Percentiles rank a stretch among this genome's conserved stretches.
Evolutionary conservation across 2,113 vertebrate species (phyloP).

Genomic region (Xerus inauris): DNA sequence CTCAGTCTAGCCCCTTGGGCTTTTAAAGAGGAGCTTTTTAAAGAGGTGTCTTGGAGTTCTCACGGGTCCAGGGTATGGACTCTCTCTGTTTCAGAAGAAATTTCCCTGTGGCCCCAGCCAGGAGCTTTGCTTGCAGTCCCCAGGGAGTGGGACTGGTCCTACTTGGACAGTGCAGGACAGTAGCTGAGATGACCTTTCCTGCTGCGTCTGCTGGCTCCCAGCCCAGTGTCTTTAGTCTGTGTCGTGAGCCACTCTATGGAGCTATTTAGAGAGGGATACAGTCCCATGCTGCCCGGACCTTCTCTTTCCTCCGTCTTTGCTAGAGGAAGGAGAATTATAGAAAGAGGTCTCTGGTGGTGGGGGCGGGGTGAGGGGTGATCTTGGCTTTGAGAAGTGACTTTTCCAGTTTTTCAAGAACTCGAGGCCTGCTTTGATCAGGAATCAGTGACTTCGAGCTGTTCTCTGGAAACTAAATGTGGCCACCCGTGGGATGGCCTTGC

Average conservation of each 20-base stretch:
- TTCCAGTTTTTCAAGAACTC: slow-evolving; percentile 70
- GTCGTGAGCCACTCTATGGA: background rate
- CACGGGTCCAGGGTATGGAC: background rate
- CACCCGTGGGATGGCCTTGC: no score
- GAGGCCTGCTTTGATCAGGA: slow-evolving; percentile 52
- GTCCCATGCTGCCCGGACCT: background rate
- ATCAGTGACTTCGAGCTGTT: slow-evolving; percentile 22
- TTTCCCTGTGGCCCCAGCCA: background rate
- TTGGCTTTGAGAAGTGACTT: slow-evolving; percentile 67
- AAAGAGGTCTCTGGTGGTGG: background rate
- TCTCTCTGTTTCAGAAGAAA: background rate
- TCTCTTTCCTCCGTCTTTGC: background rate
- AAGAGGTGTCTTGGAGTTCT: background rate
- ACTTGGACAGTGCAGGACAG: background rate
- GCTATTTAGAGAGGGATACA: background rate
- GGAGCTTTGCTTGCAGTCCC: background rate
- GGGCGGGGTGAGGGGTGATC: background rate
- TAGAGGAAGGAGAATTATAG: background rate
- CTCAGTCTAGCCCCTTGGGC: background rate
- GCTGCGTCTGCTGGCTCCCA: background rate
- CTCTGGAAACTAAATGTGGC: background rate
- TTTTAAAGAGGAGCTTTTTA: background rate
- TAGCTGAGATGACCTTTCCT: background rate
- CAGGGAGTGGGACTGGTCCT: background rate
- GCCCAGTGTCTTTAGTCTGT: no score